phyloP scores from a whole-genome alignment of 2,797 vertebrate species.

The Scyliorhinus canicula region DNA sequence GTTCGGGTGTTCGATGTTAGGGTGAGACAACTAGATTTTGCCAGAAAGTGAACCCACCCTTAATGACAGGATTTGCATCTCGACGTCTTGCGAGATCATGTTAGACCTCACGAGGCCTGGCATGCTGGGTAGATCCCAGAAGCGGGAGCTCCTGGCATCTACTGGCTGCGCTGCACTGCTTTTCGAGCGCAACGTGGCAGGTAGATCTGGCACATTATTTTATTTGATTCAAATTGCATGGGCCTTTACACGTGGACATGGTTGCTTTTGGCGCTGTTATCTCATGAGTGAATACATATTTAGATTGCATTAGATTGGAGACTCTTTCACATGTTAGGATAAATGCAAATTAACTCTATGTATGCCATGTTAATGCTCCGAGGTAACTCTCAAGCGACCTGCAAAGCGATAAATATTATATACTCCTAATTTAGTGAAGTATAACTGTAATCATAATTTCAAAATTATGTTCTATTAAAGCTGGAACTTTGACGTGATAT shows the following conservation, averaged over 20 bases:
- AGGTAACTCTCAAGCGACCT: background rate
- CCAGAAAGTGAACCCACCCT: too few species aligned
- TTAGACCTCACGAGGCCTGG: too few species aligned
- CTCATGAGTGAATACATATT: background rate
- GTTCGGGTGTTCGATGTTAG: too few species aligned
- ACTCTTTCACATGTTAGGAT: background rate
- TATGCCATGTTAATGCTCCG: background rate
- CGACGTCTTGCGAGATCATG: too few species aligned
- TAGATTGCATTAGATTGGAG: background rate
- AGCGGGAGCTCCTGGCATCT: too few species aligned
- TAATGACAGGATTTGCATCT: too few species aligned
- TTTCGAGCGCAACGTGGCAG: too few species aligned
- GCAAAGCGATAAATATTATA: background rate
- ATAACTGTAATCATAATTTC: background rate
- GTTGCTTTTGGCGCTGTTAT: background rate
- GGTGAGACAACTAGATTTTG: too few species aligned
- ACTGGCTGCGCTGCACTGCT: too few species aligned
- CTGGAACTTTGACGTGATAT: background rate
- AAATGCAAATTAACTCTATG: background rate
- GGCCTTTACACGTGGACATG: background rate
- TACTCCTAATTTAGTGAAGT: background rate
- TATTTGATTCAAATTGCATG: background rate
- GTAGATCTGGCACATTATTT: background rate
- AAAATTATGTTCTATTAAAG: background rate
- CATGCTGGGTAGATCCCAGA: too few species aligned